Evolutionary conservation across 2,113 vertebrate genomes (phyloP).

Genomic region (Antennarius striatus): DNA sequence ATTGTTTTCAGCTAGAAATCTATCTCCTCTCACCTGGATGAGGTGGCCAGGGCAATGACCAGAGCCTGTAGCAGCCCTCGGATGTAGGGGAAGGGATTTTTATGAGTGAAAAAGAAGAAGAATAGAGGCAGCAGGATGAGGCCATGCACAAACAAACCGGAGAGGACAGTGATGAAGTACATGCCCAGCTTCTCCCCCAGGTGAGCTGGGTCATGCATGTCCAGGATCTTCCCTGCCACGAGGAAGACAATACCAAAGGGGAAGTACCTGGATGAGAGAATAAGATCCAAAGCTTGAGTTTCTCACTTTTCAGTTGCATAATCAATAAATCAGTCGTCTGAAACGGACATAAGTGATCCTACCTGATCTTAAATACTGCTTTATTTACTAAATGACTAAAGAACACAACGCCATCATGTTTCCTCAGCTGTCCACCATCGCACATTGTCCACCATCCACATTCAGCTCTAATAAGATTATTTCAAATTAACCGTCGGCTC

Average conservation of each 20-base stretch:
- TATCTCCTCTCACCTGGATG: slow-evolving; percentile 58
- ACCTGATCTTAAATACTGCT: too few species aligned
- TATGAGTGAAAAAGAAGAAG: slow-evolving; percentile 82
- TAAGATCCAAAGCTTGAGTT: too few species aligned
- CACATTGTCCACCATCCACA: too few species aligned
- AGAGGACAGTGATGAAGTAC: slow-evolving; percentile 85
- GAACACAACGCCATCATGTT: too few species aligned
- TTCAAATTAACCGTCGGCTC: neutral
- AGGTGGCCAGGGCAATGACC: slow-evolving; percentile 83
- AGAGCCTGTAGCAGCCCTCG: slow-evolving; percentile 87
- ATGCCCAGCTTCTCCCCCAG: slow-evolving; percentile 86
- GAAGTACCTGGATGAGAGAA: slow-evolving; percentile 82
- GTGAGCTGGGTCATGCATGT: slow-evolving; percentile 85
- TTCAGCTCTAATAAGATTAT: neutral
- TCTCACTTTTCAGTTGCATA: too few species aligned
- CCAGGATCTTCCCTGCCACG: slow-evolving; percentile 89
- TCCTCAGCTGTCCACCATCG: too few species aligned
- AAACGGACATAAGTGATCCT: too few species aligned
- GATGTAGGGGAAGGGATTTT: slow-evolving; percentile 86
- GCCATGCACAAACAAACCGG: slow-evolving; percentile 83
- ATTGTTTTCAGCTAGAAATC: too few species aligned
- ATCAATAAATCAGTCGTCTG: too few species aligned
- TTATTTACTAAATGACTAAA: too few species aligned
- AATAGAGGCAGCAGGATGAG: slow-evolving; percentile 84
- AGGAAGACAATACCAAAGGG: slow-evolving; percentile 91